Base-by-base conservation (phyloP, 2,888 invertebrate genomes). In the Lordiphosa andalusiaca region DNA sequence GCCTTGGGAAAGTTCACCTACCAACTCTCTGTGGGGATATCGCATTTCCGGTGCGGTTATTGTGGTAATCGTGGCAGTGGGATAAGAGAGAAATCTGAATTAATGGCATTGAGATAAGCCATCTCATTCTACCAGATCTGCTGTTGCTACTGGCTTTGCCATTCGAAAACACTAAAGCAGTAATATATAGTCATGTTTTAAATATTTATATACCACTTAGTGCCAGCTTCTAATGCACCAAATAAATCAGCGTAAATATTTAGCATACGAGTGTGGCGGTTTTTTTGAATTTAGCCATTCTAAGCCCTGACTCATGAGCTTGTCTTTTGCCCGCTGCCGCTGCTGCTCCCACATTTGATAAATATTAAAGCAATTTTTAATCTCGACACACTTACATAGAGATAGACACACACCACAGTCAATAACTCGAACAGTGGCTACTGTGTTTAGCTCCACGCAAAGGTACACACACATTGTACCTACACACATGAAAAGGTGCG, bases 281-380 rank as follows among this genome's bases (percentile, higher is more conserved):
- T 23, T 12, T 12, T 3, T 35, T 6, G 6, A 33, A 30, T 12
- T 7, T 10, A 35, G 37, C 39, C 57, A 44, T 57, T 64, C 65
- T 64, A 64, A 46, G 58, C 10, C 16, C 69, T 78, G 78, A 80
- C 67, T 80, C 78, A 80, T 64, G 73, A 80, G 83, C 78, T 76
- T 80, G 78, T 76, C 70, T 76, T 44, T 63, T 63, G 72, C 72
- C 68, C 77, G 67, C 83, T 80, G 83, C 78, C 80, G 80, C 83
- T 72, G 73, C 76, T 80, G 80, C 83, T 80, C 78, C 78, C 80
- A 83, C 83, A 76, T 80, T 80, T 80, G 80, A 80, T 76, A 76
- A 78, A 78, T 82, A 78, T 71, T 73, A 69, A 75, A 80, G 52
- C 67, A 65, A 65, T 67, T 67, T 76, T 75, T 68, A 82, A 82